Conservation (phyloP, 1,140 invertebrate genomes). For the Drosophila auraria region DNA sequence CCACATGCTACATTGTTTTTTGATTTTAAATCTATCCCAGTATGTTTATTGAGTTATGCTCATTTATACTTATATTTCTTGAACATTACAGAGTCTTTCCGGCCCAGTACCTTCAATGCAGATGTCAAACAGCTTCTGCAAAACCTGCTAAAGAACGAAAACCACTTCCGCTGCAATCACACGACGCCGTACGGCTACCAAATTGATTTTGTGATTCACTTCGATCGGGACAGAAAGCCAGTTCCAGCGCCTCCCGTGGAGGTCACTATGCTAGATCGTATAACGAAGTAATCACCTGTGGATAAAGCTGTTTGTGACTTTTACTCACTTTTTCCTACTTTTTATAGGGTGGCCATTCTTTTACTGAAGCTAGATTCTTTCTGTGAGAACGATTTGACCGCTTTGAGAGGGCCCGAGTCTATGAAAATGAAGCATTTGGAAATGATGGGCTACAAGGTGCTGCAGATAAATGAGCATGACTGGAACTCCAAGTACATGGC, state of each 20-base stretch:
- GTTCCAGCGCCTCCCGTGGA: constrained; percentile 61
- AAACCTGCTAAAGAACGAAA: constrained; percentile 64
- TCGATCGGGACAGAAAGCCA: constrained; percentile 66
- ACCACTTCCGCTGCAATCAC: constrained; percentile 77
- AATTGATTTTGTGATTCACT: constrained; percentile 84
- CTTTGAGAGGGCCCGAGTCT: constrained; percentile 84
- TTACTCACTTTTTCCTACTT: neutral
- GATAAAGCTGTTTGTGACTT: neutral
- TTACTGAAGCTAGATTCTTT: constrained; percentile 82
- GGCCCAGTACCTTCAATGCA: constrained; percentile 42
- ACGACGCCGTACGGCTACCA: constrained; percentile 84
- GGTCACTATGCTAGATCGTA: constrained; percentile 74
- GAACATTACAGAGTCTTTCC: constrained; percentile 42
- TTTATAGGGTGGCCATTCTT: constrained; percentile 84
- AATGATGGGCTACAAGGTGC: constrained; percentile 87
- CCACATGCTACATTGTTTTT: no score
- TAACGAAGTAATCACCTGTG: constrained; percentile 65
- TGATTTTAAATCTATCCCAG: no score
- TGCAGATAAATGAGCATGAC: constrained; percentile 86
- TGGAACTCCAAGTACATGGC: constrained; percentile 86
- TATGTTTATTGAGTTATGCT: no score
- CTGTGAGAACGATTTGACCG: constrained; percentile 79
- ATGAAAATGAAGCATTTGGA: constrained; percentile 87
- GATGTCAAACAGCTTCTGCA: constrained; percentile 64
- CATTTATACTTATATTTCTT: neutral